These are phyloP conservation scores for Armadillidium nasatum DNA, from an alignment of 1,140 invertebrate genomes.

Conservation along the genomic window DNA sequence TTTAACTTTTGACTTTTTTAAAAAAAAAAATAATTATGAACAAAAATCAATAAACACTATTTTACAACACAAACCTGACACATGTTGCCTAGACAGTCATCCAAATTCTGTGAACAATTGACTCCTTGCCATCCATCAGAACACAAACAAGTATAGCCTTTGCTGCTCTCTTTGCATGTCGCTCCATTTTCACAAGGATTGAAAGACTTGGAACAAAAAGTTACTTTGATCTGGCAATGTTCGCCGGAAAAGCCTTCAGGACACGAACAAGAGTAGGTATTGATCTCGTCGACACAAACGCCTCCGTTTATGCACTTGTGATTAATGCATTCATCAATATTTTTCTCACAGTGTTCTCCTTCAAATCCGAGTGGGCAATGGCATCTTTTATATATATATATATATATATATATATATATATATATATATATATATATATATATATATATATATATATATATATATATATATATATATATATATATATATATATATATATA, in stretches of 20 bases:
- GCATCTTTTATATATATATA: too few relatives aligned
- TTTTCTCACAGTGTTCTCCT: slow-evolving; percentile 83
- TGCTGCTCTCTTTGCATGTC: slow-evolving; percentile 77
- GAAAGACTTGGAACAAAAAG: slow-evolving; percentile 81
- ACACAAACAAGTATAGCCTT: slow-evolving; percentile 89
- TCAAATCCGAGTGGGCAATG: slow-evolving; percentile 80
- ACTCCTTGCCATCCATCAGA: slow-evolving; percentile 78
- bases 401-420: slow-evolving; percentile 51
- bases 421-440: background rate
- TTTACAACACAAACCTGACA: slow-evolving; percentile 40
- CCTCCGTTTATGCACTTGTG: slow-evolving; percentile 85
- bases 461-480: too few relatives aligned
- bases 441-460: background rate
- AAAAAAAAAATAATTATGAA: too few relatives aligned
- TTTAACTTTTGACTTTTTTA: too few relatives aligned
- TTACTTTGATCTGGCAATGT: slow-evolving; percentile 59
- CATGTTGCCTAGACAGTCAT: slow-evolving; percentile 71
- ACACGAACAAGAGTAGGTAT: slow-evolving; percentile 79
- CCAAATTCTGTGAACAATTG: slow-evolving; percentile 88
- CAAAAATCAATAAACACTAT: too few relatives aligned
- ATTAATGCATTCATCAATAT: slow-evolving; percentile 79
- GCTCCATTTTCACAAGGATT: slow-evolving; percentile 92
- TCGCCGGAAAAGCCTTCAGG: slow-evolving; percentile 71
- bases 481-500: too few relatives aligned
- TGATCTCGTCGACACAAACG: slow-evolving; percentile 76